phyloP scores from a whole-genome alignment of 2,797 vertebrate species.

The Crenichthys baileyi region DNA sequence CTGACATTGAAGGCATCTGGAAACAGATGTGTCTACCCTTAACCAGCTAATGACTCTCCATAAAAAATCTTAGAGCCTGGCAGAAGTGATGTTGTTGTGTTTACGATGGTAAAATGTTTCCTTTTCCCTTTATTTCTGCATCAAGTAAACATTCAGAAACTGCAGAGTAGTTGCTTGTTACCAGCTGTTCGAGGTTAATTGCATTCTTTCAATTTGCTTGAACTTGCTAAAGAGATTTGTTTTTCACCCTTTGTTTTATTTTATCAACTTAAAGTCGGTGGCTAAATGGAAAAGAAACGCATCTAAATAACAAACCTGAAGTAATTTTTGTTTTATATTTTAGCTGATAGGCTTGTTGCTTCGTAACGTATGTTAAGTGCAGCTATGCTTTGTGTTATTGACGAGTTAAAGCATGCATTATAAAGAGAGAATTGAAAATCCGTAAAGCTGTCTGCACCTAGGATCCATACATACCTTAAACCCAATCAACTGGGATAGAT shows the following conservation, averaged over 20 bases:
- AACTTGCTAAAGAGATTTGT: constrained; percentile 44
- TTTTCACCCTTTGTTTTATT: constrained; percentile 11
- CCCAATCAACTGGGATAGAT: constrained; percentile 52
- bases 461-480: constrained; percentile 49
- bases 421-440: constrained; percentile 69
- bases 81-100: constrained; percentile 34
- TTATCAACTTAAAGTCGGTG: constrained; percentile 7
- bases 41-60: constrained; percentile 54
- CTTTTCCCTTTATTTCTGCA: constrained; percentile 53
- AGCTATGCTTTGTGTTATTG: constrained; percentile 51
- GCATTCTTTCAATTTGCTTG: constrained; percentile 34
- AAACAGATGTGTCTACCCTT: constrained; percentile 69
- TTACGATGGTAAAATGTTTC: constrained; percentile 56
- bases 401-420: constrained; percentile 68
- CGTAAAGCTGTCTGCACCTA: constrained; percentile 48
- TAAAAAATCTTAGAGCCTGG: constrained; percentile 41
- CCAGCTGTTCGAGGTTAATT: constrained; percentile 64
- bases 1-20: constrained; percentile 36
- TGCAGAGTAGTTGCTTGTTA: constrained; percentile 44
- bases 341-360: constrained; percentile 37
- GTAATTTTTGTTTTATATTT: constrained; percentile 29
- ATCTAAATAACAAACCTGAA: constrained; percentile 23
- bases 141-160: constrained; percentile 49
- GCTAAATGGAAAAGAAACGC: constrained; percentile 35
- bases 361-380: constrained; percentile 49